Evolutionary conservation across 2,888 invertebrate species (phyloP).

Genomic region (Sthenelais limicola): DNA sequence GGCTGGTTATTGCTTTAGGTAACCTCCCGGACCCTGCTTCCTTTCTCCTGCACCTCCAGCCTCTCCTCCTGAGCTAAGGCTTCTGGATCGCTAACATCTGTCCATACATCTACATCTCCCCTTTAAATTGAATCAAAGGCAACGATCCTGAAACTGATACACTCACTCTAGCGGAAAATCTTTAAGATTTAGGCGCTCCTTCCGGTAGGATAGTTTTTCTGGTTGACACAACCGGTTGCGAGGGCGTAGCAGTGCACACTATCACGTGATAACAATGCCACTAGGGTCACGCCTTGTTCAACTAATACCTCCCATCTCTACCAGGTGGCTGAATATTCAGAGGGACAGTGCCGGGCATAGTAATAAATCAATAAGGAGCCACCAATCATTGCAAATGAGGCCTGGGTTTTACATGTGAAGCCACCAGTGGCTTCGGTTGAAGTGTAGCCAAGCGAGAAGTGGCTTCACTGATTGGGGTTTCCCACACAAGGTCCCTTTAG

Average conservation of each 20-base stretch:
- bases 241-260: conserved; percentile 10
- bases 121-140: conserved; percentile 28
- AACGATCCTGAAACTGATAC: conserved; percentile 36
- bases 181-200: not conserved
- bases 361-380: conserved; percentile 24
- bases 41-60: too few relatives aligned
- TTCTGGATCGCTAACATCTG: too few relatives aligned
- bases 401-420: not conserved
- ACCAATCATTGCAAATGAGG: conserved; percentile 27
- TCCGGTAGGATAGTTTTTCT: not conserved
- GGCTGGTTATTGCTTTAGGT: too few relatives aligned
- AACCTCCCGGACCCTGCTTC: too few relatives aligned
- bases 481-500: not conserved
- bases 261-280: conserved; percentile 35
- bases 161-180: conserved; percentile 33
- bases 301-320: too few relatives aligned
- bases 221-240: not conserved
- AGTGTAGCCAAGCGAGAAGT: conserved; percentile 20
- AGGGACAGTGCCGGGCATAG: not conserved
- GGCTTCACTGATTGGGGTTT: conserved; percentile 22
- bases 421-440: conserved; percentile 29
- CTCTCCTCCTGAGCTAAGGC: too few relatives aligned
- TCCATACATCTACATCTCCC: too few relatives aligned
- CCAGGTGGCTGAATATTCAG: too few relatives aligned
- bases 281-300: conserved; percentile 35